Evolutionary conservation across 2,113 vertebrate species (phyloP).

Genomic region (Bos javanicus): DNA sequence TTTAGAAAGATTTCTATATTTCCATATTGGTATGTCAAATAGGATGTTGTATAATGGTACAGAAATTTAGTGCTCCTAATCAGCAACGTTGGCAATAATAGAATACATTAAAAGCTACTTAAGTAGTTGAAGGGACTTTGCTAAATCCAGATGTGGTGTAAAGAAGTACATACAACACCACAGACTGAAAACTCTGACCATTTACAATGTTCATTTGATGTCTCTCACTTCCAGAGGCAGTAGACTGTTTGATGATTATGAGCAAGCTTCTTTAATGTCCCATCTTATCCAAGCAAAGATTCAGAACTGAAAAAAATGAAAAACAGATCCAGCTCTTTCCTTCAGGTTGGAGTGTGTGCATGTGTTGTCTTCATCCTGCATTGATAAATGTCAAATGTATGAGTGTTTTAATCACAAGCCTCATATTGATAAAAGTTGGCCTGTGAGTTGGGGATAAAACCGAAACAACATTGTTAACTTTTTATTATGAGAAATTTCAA

Average conservation of each 20-base stretch:
- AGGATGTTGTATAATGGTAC: neutral
- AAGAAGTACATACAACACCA: neutral
- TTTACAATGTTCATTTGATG: neutral
- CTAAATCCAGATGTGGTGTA: neutral
- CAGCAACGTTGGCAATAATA: neutral
- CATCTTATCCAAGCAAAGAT: neutral
- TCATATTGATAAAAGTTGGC: neutral
- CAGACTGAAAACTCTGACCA: neutral
- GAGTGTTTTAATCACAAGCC: slow-evolving; percentile 9
- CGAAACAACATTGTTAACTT: neutral
- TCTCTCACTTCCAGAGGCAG: neutral
- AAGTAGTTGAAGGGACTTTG: neutral
- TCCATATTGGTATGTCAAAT: neutral
- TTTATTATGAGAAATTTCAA: neutral
- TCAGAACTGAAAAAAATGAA: neutral
- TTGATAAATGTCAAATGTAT: slow-evolving; percentile 1
- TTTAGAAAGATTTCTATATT: neutral
- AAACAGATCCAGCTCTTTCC: neutral
- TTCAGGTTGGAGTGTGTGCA: neutral
- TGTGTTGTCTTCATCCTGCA: neutral
- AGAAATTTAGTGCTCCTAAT: neutral
- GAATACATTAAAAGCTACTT: neutral
- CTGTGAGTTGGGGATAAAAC: neutral
- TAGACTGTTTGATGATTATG: neutral
- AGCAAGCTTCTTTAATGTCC: neutral